Evolutionary conservation across 1,140 invertebrate genomes (phyloP).

Genomic region (Drosophila arizonae): DNA sequence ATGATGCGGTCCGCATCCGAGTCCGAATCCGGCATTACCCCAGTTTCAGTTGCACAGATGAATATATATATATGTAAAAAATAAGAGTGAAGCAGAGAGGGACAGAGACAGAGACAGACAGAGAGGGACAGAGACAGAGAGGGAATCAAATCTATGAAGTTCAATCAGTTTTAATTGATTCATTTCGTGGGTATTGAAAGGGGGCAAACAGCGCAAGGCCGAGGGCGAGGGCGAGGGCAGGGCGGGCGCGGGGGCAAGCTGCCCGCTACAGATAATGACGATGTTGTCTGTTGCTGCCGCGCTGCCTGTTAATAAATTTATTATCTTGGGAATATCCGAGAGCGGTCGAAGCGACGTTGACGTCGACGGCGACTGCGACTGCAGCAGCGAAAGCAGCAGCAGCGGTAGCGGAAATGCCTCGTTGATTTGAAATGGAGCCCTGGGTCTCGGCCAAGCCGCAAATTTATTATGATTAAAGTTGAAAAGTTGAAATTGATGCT

Average conservation of each 20-base stretch:
- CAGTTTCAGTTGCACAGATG: slow-evolving; percentile 50
- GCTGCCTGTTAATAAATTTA: slow-evolving; percentile 75
- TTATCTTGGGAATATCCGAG: slow-evolving; percentile 73
- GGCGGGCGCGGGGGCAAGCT: slow-evolving; percentile 10
- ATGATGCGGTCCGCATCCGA: slow-evolving; percentile 44
- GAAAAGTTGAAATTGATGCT: slow-evolving; percentile 76
- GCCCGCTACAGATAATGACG: slow-evolving; percentile 59
- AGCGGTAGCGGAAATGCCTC: slow-evolving; percentile 63
- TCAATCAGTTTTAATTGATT: slow-evolving; percentile 82
- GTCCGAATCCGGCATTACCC: slow-evolving; percentile 60
- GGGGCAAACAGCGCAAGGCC: background rate
- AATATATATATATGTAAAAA: background rate
- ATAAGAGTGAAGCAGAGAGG: background rate
- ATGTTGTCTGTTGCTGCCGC: slow-evolving; percentile 41
- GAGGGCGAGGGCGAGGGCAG: background rate
- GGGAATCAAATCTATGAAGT: slow-evolving; percentile 65
- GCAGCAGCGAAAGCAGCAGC: slow-evolving; percentile 8
- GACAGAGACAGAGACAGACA: no score
- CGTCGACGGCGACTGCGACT: background rate
- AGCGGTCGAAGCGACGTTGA: slow-evolving; percentile 1
- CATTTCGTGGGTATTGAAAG: slow-evolving; percentile 47
- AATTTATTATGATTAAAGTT: slow-evolving; percentile 78
- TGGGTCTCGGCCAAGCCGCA: slow-evolving; percentile 55
- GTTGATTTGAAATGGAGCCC: slow-evolving; percentile 72
- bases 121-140: background rate